These are phyloP conservation scores for Aplochiton taeniatus DNA, from an alignment of 2,797 vertebrate genomes.

Conservation along the genomic window DNA sequence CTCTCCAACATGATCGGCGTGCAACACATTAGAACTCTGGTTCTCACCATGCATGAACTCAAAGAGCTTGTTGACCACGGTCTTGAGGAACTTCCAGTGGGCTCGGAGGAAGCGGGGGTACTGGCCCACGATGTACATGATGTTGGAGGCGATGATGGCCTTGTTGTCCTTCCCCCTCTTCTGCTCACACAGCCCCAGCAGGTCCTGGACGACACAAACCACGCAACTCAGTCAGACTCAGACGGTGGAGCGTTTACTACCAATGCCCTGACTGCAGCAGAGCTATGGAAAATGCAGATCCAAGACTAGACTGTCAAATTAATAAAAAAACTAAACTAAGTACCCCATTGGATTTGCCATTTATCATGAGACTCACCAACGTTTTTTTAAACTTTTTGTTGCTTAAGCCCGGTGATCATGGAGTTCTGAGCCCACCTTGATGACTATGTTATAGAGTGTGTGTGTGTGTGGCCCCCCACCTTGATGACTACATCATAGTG, in stretches of 20 bases:
- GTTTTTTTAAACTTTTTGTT: too few species aligned
- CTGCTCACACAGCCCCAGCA: slow-evolving; percentile 96
- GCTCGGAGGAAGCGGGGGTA: slow-evolving; percentile 96
- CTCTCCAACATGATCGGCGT: too few species aligned
- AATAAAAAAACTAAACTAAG: too few species aligned
- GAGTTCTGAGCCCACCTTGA: too few species aligned
- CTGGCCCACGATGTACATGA: slow-evolving; percentile 99
- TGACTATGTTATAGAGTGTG: too few species aligned
- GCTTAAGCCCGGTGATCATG: too few species aligned
- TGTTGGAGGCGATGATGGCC: slow-evolving; percentile 98
- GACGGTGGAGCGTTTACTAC: background rate
- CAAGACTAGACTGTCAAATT: too few species aligned
- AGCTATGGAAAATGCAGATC: too few species aligned
- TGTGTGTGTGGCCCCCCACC: too few species aligned
- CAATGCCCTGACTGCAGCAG: too few species aligned
- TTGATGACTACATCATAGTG: too few species aligned
- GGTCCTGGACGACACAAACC: slow-evolving; percentile 76
- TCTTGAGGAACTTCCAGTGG: slow-evolving; percentile 99
- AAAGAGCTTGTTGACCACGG: slow-evolving; percentile 97
- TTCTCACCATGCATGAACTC: slow-evolving; percentile 98
- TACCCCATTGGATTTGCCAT: too few species aligned
- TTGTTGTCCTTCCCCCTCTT: slow-evolving; percentile 99
- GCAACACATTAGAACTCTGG: background rate
- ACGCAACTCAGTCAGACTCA: slow-evolving; percentile 6
- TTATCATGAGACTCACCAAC: background rate